phyloP scores from a whole-genome alignment of 2,888 invertebrate genomes.

The Dendrolimus pini region DNA sequence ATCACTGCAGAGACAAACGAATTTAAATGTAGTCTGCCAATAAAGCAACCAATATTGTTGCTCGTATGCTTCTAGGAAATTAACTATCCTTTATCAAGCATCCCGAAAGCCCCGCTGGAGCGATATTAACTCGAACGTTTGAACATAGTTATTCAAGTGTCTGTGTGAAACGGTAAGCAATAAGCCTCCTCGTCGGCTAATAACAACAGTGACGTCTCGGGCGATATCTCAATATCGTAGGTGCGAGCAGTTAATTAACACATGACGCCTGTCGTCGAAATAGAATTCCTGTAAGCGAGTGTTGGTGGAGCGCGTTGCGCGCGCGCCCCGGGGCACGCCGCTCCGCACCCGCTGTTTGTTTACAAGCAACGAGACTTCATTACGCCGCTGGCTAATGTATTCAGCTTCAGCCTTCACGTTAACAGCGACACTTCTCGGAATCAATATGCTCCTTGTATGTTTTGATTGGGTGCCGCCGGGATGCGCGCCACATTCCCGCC shows the following conservation, averaged over 20 bases:
- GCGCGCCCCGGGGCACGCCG: conserved; percentile 47
- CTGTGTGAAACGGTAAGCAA: conserved; percentile 50
- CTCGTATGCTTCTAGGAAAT: neutral
- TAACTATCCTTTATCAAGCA: neutral
- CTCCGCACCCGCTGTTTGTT: conserved; percentile 61
- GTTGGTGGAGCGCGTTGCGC: conserved; percentile 41
- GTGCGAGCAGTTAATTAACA: conserved; percentile 75
- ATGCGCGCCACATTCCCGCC: conserved; percentile 39
- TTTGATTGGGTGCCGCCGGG: conserved; percentile 66
- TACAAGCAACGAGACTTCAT: conserved; percentile 76
- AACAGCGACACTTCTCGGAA: conserved; percentile 77
- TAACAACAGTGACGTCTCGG: conserved; percentile 69
- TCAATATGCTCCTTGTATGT: conserved; percentile 77
- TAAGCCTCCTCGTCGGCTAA: conserved; percentile 66
- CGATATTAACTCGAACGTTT: conserved; percentile 14
- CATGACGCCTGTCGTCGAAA: conserved; percentile 73
- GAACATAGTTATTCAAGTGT: conserved; percentile 10
- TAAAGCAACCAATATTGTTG: conserved; percentile 8
- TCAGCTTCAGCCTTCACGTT: conserved; percentile 77
- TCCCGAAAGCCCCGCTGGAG: conserved; percentile 10
- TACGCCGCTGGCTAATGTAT: conserved; percentile 76
- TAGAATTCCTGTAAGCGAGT: conserved; percentile 70
- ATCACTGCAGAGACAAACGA: neutral
- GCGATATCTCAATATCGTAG: conserved; percentile 74
- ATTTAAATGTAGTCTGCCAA: neutral